phyloP scores from a whole-genome alignment of 2,113 vertebrate species.

The Callipepla californica region DNA sequence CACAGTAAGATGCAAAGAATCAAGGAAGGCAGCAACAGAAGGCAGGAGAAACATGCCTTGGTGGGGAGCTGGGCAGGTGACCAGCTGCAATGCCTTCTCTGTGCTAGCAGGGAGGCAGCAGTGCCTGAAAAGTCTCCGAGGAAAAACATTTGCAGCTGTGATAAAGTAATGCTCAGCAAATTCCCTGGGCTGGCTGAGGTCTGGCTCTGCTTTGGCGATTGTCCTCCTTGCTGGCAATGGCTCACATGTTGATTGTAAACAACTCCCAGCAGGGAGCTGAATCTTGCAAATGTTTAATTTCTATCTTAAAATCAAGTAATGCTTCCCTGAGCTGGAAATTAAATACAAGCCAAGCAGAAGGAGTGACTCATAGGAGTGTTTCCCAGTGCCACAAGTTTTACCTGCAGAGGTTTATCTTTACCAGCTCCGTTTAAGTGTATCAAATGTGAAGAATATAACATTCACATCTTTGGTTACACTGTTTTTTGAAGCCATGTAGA shows the following conservation, averaged over 20 bases:
- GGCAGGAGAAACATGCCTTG: neutral
- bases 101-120: neutral
- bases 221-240: neutral
- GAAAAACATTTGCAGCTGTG: neutral
- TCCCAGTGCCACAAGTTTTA: neutral
- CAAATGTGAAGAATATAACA: neutral
- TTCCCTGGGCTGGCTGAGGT: neutral
- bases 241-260: neutral
- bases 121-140: neutral
- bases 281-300: neutral
- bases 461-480: neutral
- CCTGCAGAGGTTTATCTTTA: neutral
- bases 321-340: neutral
- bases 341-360: neutral
- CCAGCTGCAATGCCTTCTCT: neutral
- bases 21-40: neutral
- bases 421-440: neutral
- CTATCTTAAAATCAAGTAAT: neutral
- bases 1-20: neutral
- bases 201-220: neutral
- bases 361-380: neutral
- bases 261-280: neutral
- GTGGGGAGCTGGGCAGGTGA: neutral
- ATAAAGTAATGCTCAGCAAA: neutral
- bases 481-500: neutral